Conservation (phyloP, 2,888 invertebrate species). For the Eubasilissa splendida region DNA sequence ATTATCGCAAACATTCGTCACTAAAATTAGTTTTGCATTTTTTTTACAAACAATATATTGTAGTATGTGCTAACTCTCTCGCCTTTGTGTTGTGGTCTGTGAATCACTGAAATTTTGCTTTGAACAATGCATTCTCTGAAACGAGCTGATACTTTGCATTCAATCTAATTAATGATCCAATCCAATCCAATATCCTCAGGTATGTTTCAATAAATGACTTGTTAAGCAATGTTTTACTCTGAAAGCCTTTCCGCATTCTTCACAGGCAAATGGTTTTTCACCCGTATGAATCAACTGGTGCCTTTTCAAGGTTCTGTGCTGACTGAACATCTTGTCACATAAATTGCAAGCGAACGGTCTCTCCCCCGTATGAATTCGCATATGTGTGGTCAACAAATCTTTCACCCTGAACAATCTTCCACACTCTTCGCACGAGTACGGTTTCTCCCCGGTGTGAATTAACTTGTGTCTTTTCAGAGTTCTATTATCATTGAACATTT, state of each 20-base stretch:
- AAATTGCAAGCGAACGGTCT: slow-evolving; percentile 31
- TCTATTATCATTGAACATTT: slow-evolving; percentile 15
- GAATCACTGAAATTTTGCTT: no score
- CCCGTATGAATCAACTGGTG: slow-evolving; percentile 20
- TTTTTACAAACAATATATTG: no score
- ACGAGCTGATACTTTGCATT: no score
- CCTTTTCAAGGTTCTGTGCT: slow-evolving; percentile 21
- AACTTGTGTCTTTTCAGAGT: slow-evolving; percentile 13
- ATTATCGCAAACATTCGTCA: no score
- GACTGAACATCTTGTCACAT: slow-evolving; percentile 21
- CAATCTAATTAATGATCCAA: no score
- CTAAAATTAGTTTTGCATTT: no score
- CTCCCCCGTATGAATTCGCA: slow-evolving; percentile 20
- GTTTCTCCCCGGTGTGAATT: slow-evolving; percentile 63
- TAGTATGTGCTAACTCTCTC: no score
- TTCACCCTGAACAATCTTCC: slow-evolving; percentile 1
- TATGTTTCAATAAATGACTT: no score
- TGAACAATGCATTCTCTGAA: no score
- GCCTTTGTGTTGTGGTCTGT: no score
- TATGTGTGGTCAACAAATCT: slow-evolving; percentile 17
- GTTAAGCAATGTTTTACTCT: no score
- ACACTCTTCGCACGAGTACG: slow-evolving; percentile 64
- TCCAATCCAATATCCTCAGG: no score
- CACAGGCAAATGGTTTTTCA: slow-evolving; percentile 2
- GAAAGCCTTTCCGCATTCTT: not conserved